These are phyloP conservation scores for Cercopithecus hamlyni DNA, from an alignment of 2,797 vertebrate genomes.

Conservation along the genomic window DNA sequence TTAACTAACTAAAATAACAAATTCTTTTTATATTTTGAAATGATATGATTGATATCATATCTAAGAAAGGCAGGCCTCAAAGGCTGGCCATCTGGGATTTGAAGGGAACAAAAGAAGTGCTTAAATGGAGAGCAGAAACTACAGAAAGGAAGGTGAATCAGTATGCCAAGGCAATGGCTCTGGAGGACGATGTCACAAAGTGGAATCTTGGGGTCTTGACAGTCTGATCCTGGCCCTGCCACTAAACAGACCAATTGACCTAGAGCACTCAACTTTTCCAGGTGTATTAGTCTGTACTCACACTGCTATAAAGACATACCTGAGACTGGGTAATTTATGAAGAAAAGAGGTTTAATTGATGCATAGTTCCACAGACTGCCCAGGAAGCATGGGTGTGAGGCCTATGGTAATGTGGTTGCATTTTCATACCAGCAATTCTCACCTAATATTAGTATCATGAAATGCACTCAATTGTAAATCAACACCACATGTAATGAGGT, in stretches of 20 bases:
- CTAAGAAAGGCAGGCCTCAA: slow-evolving; percentile 2
- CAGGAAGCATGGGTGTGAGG: not conserved
- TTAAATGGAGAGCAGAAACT: not conserved
- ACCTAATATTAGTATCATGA: not conserved
- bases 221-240: not conserved
- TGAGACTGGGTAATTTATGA: not conserved
- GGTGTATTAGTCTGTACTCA: not conserved
- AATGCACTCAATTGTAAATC: not conserved
- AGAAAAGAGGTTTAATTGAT: not conserved
- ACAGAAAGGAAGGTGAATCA: not conserved
- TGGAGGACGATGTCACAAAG: not conserved
- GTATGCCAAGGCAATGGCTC: not conserved
- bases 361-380: not conserved
- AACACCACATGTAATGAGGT: not conserved
- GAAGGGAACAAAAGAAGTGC: not conserved
- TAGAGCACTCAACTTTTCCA: not conserved
- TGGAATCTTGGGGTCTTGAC: not conserved
- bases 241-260: not conserved
- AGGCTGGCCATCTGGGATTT: not conserved
- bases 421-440: not conserved
- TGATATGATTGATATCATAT: not conserved
- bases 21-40: slow-evolving; percentile 21
- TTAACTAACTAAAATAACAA: not conserved
- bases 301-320: not conserved
- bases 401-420: not conserved